Evolutionary conservation across 2,113 vertebrate genomes (phyloP).

Genomic region (Physeter macrocephalus): DNA sequence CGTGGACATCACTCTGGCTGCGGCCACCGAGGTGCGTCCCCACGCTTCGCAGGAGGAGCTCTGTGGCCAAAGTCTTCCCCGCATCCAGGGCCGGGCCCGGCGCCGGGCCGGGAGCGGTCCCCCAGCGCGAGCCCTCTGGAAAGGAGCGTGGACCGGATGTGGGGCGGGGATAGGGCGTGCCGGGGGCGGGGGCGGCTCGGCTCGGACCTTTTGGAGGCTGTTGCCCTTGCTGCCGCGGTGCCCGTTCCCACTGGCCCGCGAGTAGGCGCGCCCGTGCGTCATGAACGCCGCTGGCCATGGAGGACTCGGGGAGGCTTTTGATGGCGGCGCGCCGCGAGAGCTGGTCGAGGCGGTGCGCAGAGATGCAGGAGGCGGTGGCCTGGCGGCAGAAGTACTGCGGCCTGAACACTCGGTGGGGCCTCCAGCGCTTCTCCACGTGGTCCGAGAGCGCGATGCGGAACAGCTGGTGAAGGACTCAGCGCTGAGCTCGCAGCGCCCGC

Average conservation of each 20-base stretch:
- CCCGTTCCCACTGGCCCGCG: slow-evolving; percentile 82
- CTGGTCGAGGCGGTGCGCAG: slow-evolving; percentile 92
- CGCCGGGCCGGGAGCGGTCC: slow-evolving; percentile 32
- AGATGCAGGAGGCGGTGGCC: slow-evolving; percentile 91
- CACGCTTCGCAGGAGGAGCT: background rate
- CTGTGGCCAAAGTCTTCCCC: background rate
- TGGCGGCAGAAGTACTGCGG: slow-evolving; percentile 94
- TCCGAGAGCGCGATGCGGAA: slow-evolving; percentile 92
- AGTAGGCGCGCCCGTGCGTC: slow-evolving; percentile 94
- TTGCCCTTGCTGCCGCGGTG: slow-evolving; percentile 86
- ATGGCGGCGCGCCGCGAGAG: slow-evolving; percentile 91
- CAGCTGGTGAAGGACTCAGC: slow-evolving; percentile 93
- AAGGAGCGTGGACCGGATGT: slow-evolving; percentile 44
- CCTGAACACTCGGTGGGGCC: slow-evolving; percentile 93
- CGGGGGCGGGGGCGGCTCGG: slow-evolving; percentile 85
- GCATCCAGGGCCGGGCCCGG: slow-evolving; percentile 18
- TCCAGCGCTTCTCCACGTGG: slow-evolving; percentile 96
- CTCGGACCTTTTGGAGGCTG: slow-evolving; percentile 91
- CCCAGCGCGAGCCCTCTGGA: background rate
- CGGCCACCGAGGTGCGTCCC: fast-evolving
- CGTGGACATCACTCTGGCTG: background rate
- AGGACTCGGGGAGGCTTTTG: slow-evolving; percentile 94
- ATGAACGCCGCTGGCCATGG: slow-evolving; percentile 94
- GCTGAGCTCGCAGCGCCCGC: slow-evolving; percentile 94
- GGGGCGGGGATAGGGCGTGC: slow-evolving; percentile 75